Percentiles rank a stretch among this genome's conserved stretches.
Evolutionary conservation across 2,888 invertebrate species (phyloP).

Genomic region (Omphaloscelis lunosa): DNA sequence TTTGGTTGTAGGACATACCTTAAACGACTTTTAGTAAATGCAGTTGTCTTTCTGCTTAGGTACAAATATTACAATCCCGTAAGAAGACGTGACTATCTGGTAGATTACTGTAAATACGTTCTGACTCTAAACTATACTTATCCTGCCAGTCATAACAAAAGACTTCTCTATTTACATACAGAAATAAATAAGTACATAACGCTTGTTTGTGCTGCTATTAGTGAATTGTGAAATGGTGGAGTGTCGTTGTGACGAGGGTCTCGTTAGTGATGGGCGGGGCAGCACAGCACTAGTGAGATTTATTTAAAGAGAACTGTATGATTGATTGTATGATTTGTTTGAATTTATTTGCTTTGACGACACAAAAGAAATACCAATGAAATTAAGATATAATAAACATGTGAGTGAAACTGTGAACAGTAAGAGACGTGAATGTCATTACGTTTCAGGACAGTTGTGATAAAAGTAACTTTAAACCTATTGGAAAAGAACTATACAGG

Average conservation of each 20-base stretch:
- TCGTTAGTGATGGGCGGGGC: conserved; percentile 82
- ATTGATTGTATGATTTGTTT: conserved; percentile 10
- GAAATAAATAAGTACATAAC: conserved; percentile 42
- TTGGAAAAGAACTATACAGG: background rate
- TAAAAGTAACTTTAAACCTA: too few relatives aligned
- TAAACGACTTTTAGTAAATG: background rate
- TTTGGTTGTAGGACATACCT: background rate
- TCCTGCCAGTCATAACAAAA: conserved; percentile 23
- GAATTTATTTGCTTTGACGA: background rate
- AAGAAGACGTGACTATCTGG: background rate
- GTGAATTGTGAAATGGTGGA: conserved; percentile 71
- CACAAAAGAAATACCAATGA: background rate
- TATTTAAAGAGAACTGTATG: conserved; percentile 42
- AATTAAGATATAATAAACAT: background rate
- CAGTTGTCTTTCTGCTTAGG: background rate
- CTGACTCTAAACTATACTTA: background rate
- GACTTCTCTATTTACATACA: conserved; percentile 7
- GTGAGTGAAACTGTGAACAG: background rate
- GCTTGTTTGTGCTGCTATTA: conserved; percentile 69
- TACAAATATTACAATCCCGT: background rate
- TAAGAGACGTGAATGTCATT: background rate
- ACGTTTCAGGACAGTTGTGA: background rate
- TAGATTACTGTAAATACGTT: too few relatives aligned
- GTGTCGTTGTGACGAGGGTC: conserved; percentile 75
- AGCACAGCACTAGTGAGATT: conserved; percentile 35